phyloP scores from a whole-genome alignment of 2,888 invertebrate genomes.

The Cerastis rubricosa region DNA sequence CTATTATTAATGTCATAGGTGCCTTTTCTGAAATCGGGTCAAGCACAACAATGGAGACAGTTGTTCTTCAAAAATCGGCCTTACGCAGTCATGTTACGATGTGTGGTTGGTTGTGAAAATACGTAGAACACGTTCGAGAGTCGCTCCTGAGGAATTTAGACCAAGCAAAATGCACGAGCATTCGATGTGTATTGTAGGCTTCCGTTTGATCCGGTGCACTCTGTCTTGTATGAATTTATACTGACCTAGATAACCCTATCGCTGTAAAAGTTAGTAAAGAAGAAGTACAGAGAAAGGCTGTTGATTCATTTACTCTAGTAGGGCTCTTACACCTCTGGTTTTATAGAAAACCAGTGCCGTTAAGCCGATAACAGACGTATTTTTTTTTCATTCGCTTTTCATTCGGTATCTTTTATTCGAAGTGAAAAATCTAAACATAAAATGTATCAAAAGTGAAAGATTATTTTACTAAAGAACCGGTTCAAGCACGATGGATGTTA shows the following conservation, averaged over 20 bases:
- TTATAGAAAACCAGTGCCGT: no score
- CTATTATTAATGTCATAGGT: no score
- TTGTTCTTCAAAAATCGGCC: no score
- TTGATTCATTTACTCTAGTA: no score
- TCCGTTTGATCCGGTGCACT: not conserved
- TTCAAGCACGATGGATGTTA: not conserved
- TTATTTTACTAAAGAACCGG: not conserved
- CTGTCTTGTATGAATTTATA: not conserved
- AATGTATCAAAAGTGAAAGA: not conserved
- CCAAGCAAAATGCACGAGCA: conserved; percentile 3
- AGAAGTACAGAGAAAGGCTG: not conserved
- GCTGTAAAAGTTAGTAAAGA: not conserved
- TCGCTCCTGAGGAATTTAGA: not conserved
- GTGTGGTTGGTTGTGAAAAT: not conserved
- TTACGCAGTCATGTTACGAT: not conserved
- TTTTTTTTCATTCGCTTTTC: no score
- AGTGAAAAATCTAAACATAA: not conserved
- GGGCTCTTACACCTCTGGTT: not conserved
- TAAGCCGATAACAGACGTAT: no score
- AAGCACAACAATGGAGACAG: not conserved
- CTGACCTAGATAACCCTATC: not conserved
- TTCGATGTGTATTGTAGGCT: not conserved
- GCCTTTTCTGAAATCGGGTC: not conserved
- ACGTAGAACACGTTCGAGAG: not conserved
- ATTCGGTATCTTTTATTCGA: not conserved